Conservation (phyloP, 2,888 invertebrate genomes). For the Aphelenchoides bicaudatus region DNA sequence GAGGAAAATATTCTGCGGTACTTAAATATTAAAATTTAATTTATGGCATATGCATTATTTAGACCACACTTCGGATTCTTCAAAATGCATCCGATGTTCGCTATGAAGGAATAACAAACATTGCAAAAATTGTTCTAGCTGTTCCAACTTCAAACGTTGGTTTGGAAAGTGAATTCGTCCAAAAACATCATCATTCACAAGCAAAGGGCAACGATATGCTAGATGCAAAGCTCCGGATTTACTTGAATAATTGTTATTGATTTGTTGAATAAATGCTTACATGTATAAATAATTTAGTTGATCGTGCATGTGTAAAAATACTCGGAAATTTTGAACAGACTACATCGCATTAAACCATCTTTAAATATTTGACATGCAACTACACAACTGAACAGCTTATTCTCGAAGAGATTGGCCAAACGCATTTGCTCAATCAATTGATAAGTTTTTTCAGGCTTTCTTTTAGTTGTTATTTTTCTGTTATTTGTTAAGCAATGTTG, state of each 20-base stretch:
- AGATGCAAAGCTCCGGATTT: background rate
- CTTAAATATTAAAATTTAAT: background rate
- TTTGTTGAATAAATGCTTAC: too few species aligned
- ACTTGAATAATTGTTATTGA: conserved; percentile 13
- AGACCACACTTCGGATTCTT: background rate
- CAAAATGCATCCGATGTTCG: background rate
- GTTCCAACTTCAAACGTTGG: conserved; percentile 7
- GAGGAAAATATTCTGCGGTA: conserved; percentile 1
- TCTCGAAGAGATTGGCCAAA: background rate
- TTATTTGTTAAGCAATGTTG: conserved; percentile 3
- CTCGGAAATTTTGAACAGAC: background rate
- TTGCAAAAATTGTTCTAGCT: background rate
- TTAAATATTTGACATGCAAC: background rate
- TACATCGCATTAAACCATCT: background rate
- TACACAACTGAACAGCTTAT: background rate
- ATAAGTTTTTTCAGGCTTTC: background rate
- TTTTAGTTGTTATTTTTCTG: background rate
- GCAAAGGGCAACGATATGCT: background rate
- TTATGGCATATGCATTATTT: background rate
- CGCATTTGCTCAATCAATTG: background rate
- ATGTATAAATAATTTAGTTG: too few species aligned
- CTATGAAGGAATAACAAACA: background rate
- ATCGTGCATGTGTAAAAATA: background rate
- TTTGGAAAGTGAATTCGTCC: conserved; percentile 2
- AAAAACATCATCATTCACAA: background rate